Percentiles rank a stretch among this genome's conserved stretches.
phyloP scores from a whole-genome alignment of 2,113 vertebrate genomes.

The Rafetus swinhoei region DNA sequence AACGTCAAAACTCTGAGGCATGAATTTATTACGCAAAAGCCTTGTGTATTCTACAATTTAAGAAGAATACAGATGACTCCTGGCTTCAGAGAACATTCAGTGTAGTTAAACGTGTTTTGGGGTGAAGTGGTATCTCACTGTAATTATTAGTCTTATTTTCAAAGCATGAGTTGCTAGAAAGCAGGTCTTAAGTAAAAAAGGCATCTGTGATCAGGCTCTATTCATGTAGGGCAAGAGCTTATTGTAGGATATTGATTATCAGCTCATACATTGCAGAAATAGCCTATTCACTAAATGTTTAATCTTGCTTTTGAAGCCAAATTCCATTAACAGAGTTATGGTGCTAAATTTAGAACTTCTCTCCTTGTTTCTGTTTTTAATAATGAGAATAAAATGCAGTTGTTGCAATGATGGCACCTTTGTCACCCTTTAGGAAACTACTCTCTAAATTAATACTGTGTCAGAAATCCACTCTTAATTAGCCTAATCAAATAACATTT shows the following conservation, averaged over 20 bases:
- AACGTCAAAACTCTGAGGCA: background rate
- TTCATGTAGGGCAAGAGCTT: conserved; percentile 46
- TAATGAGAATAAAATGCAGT: conserved; percentile 61
- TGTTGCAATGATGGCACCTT: conserved; percentile 62
- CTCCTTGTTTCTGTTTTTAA: conserved; percentile 70
- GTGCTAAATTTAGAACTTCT: conserved; percentile 57
- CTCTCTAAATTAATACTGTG: conserved; percentile 64
- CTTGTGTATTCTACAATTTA: background rate
- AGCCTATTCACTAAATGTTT: conserved; percentile 55
- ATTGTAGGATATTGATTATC: conserved; percentile 50
- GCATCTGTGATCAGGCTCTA: conserved; percentile 17
- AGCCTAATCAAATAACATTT: conserved; percentile 66
- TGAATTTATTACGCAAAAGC: background rate
- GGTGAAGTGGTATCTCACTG: background rate
- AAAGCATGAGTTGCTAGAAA: background rate
- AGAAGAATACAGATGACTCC: background rate
- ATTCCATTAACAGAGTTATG: conserved; percentile 37
- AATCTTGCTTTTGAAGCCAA: conserved; percentile 58
- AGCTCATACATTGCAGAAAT: conserved; percentile 47
- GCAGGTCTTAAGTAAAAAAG: background rate
- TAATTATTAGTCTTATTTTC: rapidly evolving
- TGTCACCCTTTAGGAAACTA: conserved; percentile 65
- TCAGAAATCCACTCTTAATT: conserved; percentile 69
- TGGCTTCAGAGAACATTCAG: background rate
- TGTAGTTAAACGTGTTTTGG: no score